Evolutionary conservation across 1,140 invertebrate genomes (phyloP).

Genomic region (Dufourea novaeangliae): DNA sequence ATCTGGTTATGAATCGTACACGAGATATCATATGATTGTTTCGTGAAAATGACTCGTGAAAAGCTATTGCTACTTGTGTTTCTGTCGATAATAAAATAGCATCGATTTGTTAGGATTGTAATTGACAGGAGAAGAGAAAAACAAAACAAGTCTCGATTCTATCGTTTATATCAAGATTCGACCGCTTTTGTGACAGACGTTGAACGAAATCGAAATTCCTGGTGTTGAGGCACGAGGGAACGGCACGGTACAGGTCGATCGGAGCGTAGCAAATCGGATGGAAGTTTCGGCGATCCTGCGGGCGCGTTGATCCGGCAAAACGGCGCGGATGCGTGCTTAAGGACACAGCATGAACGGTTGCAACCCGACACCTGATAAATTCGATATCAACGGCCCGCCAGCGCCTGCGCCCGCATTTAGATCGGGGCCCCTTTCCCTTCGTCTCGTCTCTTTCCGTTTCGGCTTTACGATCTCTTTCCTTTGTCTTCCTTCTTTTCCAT

Average conservation of each 20-base stretch:
- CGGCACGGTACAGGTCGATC: slow-evolving; percentile 34
- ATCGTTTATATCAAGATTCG: slow-evolving; percentile 32
- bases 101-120: no score
- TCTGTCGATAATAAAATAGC: no score
- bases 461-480: slow-evolving; percentile 28
- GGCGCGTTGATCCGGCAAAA: slow-evolving; percentile 74
- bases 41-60: no score
- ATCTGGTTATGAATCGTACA: slow-evolving; percentile 22
- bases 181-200: slow-evolving; percentile 46
- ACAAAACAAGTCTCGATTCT: no score
- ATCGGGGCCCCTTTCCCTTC: neutral
- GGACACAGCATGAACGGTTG: slow-evolving; percentile 68
- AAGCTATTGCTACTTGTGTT: no score
- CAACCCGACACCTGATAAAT: slow-evolving; percentile 78
- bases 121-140: no score
- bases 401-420: slow-evolving; percentile 60
- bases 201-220: slow-evolving; percentile 48
- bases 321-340: slow-evolving; percentile 67
- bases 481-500: slow-evolving; percentile 29
- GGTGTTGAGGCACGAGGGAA: slow-evolving; percentile 2
- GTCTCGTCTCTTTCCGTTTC: slow-evolving; percentile 11
- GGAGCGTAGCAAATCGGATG: slow-evolving; percentile 62
- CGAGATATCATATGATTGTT: no score
- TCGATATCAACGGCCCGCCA: slow-evolving; percentile 76
- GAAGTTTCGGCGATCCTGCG: slow-evolving; percentile 56